These are phyloP conservation scores for Scortum barcoo DNA, from an alignment of 2,113 vertebrate genomes.

Conservation along the genomic window DNA sequence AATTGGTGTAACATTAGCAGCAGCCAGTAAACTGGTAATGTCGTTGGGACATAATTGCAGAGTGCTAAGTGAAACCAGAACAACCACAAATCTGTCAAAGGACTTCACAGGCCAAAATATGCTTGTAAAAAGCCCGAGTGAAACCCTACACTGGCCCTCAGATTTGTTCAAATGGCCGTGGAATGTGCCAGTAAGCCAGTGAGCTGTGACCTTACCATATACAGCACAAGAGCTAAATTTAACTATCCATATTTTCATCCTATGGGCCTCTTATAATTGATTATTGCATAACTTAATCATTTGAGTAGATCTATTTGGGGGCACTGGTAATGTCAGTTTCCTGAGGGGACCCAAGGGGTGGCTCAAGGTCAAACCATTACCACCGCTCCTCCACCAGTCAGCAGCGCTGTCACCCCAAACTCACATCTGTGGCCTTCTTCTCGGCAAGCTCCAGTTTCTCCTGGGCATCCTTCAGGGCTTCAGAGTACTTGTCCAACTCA, in stretches of 20 bases:
- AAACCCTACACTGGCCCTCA: slow-evolving; percentile 71
- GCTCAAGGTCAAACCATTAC: slow-evolving; percentile 31
- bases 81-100: slow-evolving; percentile 57
- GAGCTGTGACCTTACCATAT: slow-evolving; percentile 89
- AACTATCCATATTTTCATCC: slow-evolving; percentile 77
- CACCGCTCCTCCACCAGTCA: slow-evolving; percentile 1
- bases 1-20: slow-evolving; percentile 8
- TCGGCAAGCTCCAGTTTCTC: slow-evolving; percentile 99
- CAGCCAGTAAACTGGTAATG: slow-evolving; percentile 28
- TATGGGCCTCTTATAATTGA: slow-evolving; percentile 51
- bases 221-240: slow-evolving; percentile 93
- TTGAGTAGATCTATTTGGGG: neutral
- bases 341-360: neutral
- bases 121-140: slow-evolving; percentile 53
- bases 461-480: slow-evolving; percentile 99
- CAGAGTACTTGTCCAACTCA: slow-evolving; percentile 99
- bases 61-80: slow-evolving; percentile 39
- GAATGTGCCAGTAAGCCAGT: slow-evolving; percentile 66
- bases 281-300: slow-evolving; percentile 23
- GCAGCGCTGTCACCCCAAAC: slow-evolving; percentile 68
- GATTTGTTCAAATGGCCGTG: slow-evolving; percentile 57
- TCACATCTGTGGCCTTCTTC: slow-evolving; percentile 98
- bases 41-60: slow-evolving; percentile 3
- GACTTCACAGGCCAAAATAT: slow-evolving; percentile 38
- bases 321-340: slow-evolving; percentile 8